Percentiles rank a stretch among this genome's conserved stretches.
Evolutionary conservation across 2,888 invertebrate species (phyloP).

Genomic region (Dynastes grantii): DNA sequence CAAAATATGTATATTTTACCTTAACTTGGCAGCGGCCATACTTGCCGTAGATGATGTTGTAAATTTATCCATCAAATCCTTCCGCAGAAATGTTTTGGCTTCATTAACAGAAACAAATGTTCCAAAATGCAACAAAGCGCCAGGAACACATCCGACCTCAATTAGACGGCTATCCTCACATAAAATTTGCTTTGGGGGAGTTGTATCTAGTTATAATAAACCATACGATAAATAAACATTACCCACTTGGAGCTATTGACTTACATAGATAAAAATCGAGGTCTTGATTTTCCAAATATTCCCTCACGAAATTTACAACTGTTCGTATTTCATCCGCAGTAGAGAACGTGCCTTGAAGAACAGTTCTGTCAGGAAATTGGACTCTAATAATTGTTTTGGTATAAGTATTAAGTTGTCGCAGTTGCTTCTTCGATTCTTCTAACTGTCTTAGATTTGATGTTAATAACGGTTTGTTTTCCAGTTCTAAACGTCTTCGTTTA

Average conservation of each 20-base stretch:
- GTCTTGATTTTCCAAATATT: conserved; percentile 78
- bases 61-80: conserved; percentile 75
- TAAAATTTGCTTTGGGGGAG: conserved; percentile 86
- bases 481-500: conserved; percentile 76
- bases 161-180: conserved; percentile 76
- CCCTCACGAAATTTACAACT: conserved; percentile 83
- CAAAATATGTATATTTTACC: conserved; percentile 68
- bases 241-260: conserved; percentile 64
- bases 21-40: conserved; percentile 79
- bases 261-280: conserved; percentile 86
- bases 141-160: conserved; percentile 85
- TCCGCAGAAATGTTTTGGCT: conserved; percentile 73
- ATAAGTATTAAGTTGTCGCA: conserved; percentile 78
- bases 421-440: conserved; percentile 73
- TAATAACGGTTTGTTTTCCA: conserved; percentile 83
- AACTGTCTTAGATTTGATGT: conserved; percentile 78
- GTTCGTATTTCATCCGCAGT: conserved; percentile 82
- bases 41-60: conserved; percentile 80
- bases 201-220: conserved; percentile 76
- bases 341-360: conserved; percentile 89
- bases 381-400: conserved; percentile 86
- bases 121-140: conserved; percentile 84
- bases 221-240: conserved; percentile 23
- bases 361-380: conserved; percentile 89
- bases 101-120: conserved; percentile 67